phyloP scores from a whole-genome alignment of 2,888 invertebrate species.

The Cosmia trapezina region DNA sequence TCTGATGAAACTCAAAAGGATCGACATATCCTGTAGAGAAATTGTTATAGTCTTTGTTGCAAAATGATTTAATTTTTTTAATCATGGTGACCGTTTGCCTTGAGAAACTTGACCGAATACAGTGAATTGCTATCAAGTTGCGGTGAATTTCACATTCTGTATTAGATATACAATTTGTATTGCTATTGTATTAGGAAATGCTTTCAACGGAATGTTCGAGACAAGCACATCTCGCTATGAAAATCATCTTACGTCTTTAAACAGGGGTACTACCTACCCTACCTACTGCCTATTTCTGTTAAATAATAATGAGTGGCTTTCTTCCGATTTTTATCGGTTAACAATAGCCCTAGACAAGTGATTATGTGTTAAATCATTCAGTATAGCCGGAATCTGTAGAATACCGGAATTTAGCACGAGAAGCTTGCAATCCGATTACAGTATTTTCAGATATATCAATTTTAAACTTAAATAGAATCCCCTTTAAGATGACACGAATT shows the following conservation, averaged over 20 bases:
- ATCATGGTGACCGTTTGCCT: slow-evolving; percentile 51
- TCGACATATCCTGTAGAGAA: slow-evolving; percentile 71
- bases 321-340: background rate
- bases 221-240: background rate
- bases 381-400: background rate
- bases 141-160: slow-evolving; percentile 13
- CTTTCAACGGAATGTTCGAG: background rate
- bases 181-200: slow-evolving; percentile 10
- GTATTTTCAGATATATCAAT: no score
- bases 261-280: background rate
- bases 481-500: slow-evolving; percentile 22
- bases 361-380: background rate
- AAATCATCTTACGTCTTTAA: background rate
- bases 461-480: background rate
- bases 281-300: background rate
- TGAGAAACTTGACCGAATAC: background rate
- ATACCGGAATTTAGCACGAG: background rate
- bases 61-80: slow-evolving; percentile 68
- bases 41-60: slow-evolving; percentile 73
- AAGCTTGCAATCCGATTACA: no score
- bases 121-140: background rate
- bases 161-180: slow-evolving; percentile 21
- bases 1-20: slow-evolving; percentile 76
- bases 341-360: background rate
- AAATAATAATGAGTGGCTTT: background rate